A percentile compares a stretch with the other conserved stretches of the same genome.
These are phyloP conservation scores for Calliphora vomitoria DNA, from an alignment of 2,888 invertebrate genomes.

Conservation along the genomic window DNA sequence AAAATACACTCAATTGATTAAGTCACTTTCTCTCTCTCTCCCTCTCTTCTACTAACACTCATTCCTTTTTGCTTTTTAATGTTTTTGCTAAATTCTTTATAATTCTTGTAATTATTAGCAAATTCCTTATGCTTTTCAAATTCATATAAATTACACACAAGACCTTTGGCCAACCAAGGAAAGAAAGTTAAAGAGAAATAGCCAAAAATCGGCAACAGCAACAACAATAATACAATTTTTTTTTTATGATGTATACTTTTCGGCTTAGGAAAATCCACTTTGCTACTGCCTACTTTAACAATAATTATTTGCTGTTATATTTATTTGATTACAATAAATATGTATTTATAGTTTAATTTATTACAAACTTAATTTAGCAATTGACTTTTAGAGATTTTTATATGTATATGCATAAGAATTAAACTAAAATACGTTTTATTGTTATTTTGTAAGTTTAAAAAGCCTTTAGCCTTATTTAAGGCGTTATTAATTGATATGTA, in stretches of 20 bases:
- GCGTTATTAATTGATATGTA: slow-evolving; percentile 66
- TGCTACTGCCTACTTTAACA: background rate
- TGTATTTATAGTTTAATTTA: background rate
- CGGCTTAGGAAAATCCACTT: slow-evolving; percentile 28
- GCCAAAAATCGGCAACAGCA: slow-evolving; percentile 27
- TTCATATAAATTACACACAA: slow-evolving; percentile 28
- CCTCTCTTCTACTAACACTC: background rate
- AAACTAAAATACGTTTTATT: background rate
- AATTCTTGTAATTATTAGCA: background rate
- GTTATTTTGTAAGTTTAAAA: background rate
- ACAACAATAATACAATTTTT: slow-evolving; percentile 41
- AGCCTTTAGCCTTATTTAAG: slow-evolving; percentile 47
- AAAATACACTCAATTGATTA: background rate
- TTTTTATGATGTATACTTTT: slow-evolving; percentile 64
- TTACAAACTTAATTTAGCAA: slow-evolving; percentile 15
- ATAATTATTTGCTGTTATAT: background rate
- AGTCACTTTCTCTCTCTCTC: background rate
- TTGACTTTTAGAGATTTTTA: slow-evolving; percentile 46
- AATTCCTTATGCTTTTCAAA: background rate
- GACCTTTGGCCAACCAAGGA: background rate
- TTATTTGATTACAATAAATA: background rate
- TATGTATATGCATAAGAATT: too few relatives aligned
- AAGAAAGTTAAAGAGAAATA: background rate
- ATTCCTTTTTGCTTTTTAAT: background rate
- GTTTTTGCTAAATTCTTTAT: slow-evolving; percentile 12